Percentiles rank a stretch among this genome's conserved stretches.
Conservation (phyloP, 2,797 vertebrate species). For the Hozukius guyotensis region DNA sequence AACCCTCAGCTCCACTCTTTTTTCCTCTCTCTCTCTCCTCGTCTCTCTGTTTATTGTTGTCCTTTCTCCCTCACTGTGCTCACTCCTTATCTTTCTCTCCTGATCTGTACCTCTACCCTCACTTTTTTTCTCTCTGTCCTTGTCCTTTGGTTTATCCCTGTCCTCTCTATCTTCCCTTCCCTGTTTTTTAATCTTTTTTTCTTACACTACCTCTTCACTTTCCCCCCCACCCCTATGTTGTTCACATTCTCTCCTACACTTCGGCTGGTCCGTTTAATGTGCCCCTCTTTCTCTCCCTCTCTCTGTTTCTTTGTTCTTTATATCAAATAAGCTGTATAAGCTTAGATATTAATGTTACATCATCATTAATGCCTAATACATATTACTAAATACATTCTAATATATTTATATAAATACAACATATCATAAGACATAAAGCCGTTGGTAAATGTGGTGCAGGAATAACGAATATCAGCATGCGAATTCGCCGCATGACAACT, state of each 20-base stretch:
- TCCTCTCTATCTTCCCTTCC: constrained; percentile 1
- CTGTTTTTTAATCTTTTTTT: not conserved
- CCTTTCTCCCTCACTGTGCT: constrained; percentile 4
- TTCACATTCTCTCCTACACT: not conserved
- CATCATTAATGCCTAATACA: not conserved
- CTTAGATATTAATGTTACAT: constrained; percentile 1
- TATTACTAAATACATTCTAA: not conserved
- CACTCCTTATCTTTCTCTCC: constrained; percentile 22
- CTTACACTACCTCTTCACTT: not conserved
- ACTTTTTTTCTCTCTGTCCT: constrained; percentile 18
- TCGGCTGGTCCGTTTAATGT: not conserved
- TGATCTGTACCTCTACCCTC: constrained; percentile 16
- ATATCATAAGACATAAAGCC: too few species aligned
- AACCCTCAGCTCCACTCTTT: not conserved
- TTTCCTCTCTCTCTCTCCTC: not conserved
- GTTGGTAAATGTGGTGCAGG: too few species aligned
- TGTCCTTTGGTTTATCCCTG: constrained; percentile 31
- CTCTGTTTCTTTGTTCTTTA: not conserved
- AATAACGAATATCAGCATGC: too few species aligned
- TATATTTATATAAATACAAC: not conserved
- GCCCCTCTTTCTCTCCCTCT: not conserved
- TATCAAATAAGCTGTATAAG: not conserved
- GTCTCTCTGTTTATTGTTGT: constrained; percentile 17
- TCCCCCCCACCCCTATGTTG: not conserved
- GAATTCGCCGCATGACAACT: too few species aligned